Conservation (phyloP, 2,797 vertebrate species). For the Gallinago solitaria region DNA sequence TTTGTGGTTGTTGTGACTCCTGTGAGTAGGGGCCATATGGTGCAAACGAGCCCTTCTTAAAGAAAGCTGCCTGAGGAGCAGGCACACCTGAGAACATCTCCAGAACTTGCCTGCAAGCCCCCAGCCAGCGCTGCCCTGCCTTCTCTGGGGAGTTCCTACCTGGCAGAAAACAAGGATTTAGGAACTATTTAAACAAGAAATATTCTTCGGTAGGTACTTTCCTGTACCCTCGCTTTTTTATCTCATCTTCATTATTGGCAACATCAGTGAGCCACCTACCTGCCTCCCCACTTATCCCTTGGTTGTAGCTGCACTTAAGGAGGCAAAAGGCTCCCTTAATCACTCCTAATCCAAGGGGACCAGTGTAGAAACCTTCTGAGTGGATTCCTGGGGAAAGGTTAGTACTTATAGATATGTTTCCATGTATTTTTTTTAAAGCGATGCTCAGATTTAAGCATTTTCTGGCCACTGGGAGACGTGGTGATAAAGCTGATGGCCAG, state of each 20-base stretch:
- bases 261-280: not conserved
- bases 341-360: not conserved
- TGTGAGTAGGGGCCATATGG: not conserved
- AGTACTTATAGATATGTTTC: not conserved
- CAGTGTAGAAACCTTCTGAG: not conserved
- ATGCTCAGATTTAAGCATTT: not conserved
- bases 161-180: fast-evolving
- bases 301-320: not conserved
- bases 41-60: not conserved
- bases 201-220: not conserved
- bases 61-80: not conserved
- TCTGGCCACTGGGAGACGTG: not conserved
- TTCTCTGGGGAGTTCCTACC: not conserved
- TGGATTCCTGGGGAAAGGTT: not conserved
- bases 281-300: not conserved
- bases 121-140: not conserved
- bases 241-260: not conserved
- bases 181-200: not conserved
- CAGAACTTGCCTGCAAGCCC: not conserved
- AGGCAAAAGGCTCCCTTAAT: not conserved
- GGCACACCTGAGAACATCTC: not conserved
- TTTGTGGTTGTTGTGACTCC: not conserved
- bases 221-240: not conserved
- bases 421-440: not conserved
- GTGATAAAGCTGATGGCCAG: not conserved